These are phyloP conservation scores for Augochlora pura DNA, from an alignment of 1,140 invertebrate genomes.

Conservation along the genomic window DNA sequence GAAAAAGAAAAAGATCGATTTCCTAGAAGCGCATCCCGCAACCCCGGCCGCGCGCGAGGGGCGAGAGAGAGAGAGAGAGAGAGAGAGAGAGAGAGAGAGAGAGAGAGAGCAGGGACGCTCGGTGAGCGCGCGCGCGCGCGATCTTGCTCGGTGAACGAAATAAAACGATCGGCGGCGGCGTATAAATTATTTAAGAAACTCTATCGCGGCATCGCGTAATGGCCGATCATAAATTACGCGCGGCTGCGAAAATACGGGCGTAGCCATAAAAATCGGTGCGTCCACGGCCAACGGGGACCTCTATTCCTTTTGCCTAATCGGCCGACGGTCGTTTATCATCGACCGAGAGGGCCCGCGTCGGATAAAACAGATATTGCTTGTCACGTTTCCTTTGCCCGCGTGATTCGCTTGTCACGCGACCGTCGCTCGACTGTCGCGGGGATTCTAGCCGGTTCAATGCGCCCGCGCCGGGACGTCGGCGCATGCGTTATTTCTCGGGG, in stretches of 20 bases:
- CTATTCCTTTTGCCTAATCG: slow-evolving; percentile 61
- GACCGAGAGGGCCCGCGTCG: slow-evolving; percentile 2
- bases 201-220: slow-evolving; percentile 62
- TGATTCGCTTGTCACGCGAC: slow-evolving; percentile 33
- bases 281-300: too few species aligned
- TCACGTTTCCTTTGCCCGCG: slow-evolving; percentile 27
- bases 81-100: too few species aligned
- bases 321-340: slow-evolving; percentile 50
- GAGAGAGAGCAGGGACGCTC: too few species aligned
- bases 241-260: slow-evolving; percentile 59
- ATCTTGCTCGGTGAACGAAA: slow-evolving; percentile 31
- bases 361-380: slow-evolving; percentile 50
- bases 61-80: too few species aligned
- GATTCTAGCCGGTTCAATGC: neutral
- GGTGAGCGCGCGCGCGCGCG: neutral
- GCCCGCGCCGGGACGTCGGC: too few species aligned
- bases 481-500: too few species aligned
- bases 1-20: slow-evolving; percentile 40
- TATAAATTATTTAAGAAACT: slow-evolving; percentile 69
- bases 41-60: too few species aligned
- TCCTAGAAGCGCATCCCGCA: slow-evolving; percentile 38
- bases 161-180: slow-evolving; percentile 36
- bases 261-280: slow-evolving; percentile 53
- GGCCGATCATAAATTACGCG: slow-evolving; percentile 57
- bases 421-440: neutral